A percentile compares a stretch with the other conserved stretches of the same genome.
phyloP scores from a whole-genome alignment of 2,888 invertebrate genomes.

The Lagria hirta region DNA sequence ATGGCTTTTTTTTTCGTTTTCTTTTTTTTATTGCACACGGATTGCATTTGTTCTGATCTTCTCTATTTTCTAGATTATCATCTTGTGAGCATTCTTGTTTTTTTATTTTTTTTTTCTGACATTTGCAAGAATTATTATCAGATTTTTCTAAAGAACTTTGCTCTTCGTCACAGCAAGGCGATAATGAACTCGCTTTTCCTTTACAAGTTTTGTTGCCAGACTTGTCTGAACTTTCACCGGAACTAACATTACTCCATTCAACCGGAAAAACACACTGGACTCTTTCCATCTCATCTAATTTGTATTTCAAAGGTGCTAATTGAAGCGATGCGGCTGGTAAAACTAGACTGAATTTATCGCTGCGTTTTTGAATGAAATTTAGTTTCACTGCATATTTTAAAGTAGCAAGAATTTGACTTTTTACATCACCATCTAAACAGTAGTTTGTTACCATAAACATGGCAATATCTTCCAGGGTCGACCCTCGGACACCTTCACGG shows the following conservation, averaged over 20 bases:
- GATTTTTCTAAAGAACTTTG: no score
- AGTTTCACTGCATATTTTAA: conserved; percentile 31
- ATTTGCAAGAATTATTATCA: not conserved
- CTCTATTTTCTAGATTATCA: not conserved
- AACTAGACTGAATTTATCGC: conserved; percentile 29
- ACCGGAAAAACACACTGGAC: conserved; percentile 28
- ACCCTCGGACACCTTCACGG: conserved; percentile 29
- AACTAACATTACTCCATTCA: conserved; percentile 4
- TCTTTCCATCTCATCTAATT: conserved; percentile 31
- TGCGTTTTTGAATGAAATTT: conserved; percentile 30
- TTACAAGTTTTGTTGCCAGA: conserved; percentile 1
- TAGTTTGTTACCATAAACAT: conserved; percentile 32
- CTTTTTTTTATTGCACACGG: no score
- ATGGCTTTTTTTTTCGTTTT: no score
- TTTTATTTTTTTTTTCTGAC: not conserved
- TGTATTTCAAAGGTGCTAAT: conserved; percentile 29
- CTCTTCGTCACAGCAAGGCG: not conserved
- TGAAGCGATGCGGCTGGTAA: conserved; percentile 33
- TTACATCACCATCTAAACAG: conserved; percentile 32
- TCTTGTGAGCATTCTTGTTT: not conserved
- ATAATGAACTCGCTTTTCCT: not conserved
- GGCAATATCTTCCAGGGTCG: conserved; percentile 32
- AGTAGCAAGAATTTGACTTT: conserved; percentile 34
- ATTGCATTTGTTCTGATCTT: no score
- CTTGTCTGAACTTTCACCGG: not conserved